Evolutionary conservation across 2,113 vertebrate species (phyloP).

Genomic region (Cyprinodon tularosa): DNA sequence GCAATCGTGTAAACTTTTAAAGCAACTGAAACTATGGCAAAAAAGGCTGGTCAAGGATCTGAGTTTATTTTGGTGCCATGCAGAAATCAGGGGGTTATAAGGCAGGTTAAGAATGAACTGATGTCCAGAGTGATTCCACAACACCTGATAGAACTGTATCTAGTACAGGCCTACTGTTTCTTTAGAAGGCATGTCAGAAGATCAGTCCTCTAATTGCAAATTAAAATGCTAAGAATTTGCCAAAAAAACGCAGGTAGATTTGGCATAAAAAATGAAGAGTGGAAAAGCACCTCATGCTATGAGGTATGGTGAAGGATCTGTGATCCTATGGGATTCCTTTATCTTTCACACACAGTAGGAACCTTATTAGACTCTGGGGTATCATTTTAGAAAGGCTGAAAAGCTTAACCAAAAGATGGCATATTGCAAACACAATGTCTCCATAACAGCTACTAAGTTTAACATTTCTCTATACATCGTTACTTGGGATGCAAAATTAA

Average conservation of each 20-base stretch:
- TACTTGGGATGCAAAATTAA: too few species aligned
- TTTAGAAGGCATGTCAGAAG: too few species aligned
- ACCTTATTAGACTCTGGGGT: background rate
- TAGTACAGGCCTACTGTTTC: too few species aligned
- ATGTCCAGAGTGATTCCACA: too few species aligned
- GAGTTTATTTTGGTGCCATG: background rate
- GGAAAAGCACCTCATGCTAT: background rate
- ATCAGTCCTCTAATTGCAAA: too few species aligned
- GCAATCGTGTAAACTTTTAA: background rate
- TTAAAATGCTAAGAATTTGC: background rate
- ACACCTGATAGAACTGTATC: too few species aligned
- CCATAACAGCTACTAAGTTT: too few species aligned
- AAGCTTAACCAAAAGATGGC: background rate
- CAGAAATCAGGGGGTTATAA: background rate
- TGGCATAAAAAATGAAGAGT: background rate
- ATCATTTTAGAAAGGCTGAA: too few species aligned
- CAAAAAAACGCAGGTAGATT: background rate
- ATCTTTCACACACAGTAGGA: background rate
- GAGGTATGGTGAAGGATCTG: background rate
- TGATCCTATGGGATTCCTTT: background rate
- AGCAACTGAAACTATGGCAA: background rate
- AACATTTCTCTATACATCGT: too few species aligned
- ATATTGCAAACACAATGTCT: background rate
- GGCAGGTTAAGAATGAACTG: background rate
- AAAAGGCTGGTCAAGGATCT: background rate